These are phyloP conservation scores for Pogona vitticeps DNA, from an alignment of 2,113 vertebrate genomes.

Conservation along the genomic window DNA sequence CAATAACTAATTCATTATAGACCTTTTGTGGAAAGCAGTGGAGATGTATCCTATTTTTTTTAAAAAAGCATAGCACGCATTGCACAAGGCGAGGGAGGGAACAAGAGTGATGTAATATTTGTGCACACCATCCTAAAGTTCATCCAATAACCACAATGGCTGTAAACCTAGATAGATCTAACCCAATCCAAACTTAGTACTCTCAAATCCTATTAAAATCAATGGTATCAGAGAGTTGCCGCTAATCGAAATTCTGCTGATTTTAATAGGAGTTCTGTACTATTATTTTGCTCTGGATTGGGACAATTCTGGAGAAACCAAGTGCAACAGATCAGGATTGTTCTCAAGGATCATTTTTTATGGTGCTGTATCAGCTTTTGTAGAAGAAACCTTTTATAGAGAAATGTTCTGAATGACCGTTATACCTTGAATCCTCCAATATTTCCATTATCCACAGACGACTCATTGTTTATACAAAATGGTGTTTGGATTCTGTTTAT, in stretches of 20 bases:
- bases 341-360: not conserved
- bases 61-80: not conserved
- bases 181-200: not conserved
- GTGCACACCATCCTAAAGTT: not conserved
- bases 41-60: not conserved
- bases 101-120: not conserved
- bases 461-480: conserved; percentile 18
- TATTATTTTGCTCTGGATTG: not conserved
- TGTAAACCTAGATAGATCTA: not conserved
- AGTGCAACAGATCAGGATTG: not conserved
- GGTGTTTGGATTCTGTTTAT: conserved; percentile 19
- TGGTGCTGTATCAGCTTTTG: not conserved
- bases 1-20: not conserved
- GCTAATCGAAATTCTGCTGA: not conserved
- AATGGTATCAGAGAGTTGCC: not conserved
- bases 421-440: not conserved
- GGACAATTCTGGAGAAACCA: not conserved
- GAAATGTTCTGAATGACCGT: not conserved
- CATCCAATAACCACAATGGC: not conserved
- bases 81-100: not conserved
- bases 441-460: conserved; percentile 18
- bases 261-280: not conserved
- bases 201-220: not conserved
- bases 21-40: not conserved
- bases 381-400: not conserved